Conservation (phyloP, 2,113 vertebrate genomes). For the Sinocyclocheilus rhinocerous region DNA sequence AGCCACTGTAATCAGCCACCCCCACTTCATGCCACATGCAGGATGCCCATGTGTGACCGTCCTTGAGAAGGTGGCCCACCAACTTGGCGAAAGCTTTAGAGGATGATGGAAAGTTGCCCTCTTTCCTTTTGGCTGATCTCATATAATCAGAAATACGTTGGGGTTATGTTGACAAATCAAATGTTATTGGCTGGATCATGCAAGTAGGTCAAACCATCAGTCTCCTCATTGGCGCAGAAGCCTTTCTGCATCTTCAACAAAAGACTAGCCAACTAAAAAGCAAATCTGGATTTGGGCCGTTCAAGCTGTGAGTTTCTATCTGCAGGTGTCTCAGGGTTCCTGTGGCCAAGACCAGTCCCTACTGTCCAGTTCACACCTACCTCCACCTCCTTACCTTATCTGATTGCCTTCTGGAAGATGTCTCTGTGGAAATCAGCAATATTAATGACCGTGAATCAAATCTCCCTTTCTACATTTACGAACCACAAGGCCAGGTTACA, state of each 20-base stretch:
- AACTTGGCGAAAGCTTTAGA: slow-evolving; percentile 56
- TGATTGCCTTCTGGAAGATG: not conserved
- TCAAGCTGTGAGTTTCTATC: slow-evolving; percentile 77
- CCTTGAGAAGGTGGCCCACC: slow-evolving; percentile 66
- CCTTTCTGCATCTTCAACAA: not conserved
- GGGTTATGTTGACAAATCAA: slow-evolving; percentile 70
- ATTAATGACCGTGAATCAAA: not conserved
- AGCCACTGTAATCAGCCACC: slow-evolving; percentile 83
- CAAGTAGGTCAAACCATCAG: not conserved
- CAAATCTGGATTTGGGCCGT: slow-evolving; percentile 57
- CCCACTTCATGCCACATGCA: not conserved
- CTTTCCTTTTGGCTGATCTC: slow-evolving; percentile 28
- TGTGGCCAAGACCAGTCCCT: slow-evolving; percentile 81
- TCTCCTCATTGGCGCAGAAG: not conserved
- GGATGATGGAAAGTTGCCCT: slow-evolving; percentile 23
- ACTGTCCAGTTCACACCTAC: slow-evolving; percentile 55
- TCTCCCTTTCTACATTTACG: not conserved
- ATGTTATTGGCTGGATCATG: slow-evolving; percentile 78
- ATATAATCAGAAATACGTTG: not conserved
- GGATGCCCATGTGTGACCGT: slow-evolving; percentile 49
- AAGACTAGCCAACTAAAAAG: not conserved
- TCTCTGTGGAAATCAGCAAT: slow-evolving; percentile 10
- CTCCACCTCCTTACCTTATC: not conserved
- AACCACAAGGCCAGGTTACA: slow-evolving; percentile 55
- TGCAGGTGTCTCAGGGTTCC: slow-evolving; percentile 79